phyloP scores from a whole-genome alignment of 2,113 vertebrate species.

The Rhadina sibilatrix region DNA sequence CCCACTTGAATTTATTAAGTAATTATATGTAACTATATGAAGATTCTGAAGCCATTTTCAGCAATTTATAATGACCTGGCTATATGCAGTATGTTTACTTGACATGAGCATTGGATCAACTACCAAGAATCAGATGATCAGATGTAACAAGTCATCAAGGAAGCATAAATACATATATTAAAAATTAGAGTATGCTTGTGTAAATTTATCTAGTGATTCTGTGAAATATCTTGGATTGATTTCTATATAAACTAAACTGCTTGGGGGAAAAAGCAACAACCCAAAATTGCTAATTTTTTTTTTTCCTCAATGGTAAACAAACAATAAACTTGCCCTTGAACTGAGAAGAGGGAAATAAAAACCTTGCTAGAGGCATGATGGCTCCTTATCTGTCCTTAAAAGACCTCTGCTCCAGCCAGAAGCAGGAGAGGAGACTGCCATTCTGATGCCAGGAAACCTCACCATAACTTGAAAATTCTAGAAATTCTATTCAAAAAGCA shows the following conservation, averaged over 20 bases:
- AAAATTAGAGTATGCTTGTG: background rate
- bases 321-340: background rate
- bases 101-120: background rate
- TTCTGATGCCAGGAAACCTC: background rate
- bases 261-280: background rate
- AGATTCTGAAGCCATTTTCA: background rate
- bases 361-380: background rate
- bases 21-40: background rate
- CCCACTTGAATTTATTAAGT: background rate
- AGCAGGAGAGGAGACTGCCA: background rate
- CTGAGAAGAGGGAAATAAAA: background rate
- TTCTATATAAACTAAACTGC: background rate
- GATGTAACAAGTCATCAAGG: background rate
- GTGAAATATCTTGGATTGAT: background rate
- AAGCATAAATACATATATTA: background rate
- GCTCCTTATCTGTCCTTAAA: background rate
- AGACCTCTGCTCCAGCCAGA: background rate
- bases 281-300: background rate
- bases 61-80: background rate
- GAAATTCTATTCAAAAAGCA: background rate
- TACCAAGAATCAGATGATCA: background rate
- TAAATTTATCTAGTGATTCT: background rate
- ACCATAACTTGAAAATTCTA: background rate
- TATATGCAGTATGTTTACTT: background rate
- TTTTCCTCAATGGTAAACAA: background rate